phyloP scores from a whole-genome alignment of 2,113 vertebrate genomes.

The Laticauda colubrina region DNA sequence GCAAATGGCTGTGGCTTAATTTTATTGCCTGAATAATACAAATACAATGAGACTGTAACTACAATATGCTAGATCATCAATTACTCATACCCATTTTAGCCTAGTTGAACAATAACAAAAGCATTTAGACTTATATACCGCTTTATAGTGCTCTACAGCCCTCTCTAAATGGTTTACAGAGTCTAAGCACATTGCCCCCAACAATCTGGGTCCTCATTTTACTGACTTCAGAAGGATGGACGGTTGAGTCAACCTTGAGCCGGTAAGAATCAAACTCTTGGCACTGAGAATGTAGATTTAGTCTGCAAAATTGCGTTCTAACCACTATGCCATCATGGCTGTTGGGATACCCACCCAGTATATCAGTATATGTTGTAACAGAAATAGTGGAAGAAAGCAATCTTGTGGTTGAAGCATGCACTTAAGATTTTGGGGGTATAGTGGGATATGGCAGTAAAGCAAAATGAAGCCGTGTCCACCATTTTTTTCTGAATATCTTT shows the following conservation, averaged over 20 bases:
- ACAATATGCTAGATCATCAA: background rate
- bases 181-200: too few species aligned
- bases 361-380: background rate
- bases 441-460: background rate
- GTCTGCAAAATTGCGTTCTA: too few species aligned
- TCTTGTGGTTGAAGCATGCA: background rate
- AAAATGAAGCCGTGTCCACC: background rate
- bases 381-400: background rate
- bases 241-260: too few species aligned
- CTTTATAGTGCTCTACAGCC: too few species aligned
- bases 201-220: too few species aligned
- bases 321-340: too few species aligned
- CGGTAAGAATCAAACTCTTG: too few species aligned
- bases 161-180: too few species aligned
- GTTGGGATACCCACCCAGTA: background rate
- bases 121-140: too few species aligned
- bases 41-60: background rate
- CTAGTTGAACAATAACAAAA: background rate
- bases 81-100: background rate
- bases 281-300: too few species aligned
- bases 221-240: too few species aligned
- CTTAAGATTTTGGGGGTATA: background rate
- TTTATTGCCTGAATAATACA: background rate
- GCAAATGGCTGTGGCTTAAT: background rate
- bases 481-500: background rate